Conservation (phyloP, 2,113 vertebrate species). For the Salvelinus alpinus region DNA sequence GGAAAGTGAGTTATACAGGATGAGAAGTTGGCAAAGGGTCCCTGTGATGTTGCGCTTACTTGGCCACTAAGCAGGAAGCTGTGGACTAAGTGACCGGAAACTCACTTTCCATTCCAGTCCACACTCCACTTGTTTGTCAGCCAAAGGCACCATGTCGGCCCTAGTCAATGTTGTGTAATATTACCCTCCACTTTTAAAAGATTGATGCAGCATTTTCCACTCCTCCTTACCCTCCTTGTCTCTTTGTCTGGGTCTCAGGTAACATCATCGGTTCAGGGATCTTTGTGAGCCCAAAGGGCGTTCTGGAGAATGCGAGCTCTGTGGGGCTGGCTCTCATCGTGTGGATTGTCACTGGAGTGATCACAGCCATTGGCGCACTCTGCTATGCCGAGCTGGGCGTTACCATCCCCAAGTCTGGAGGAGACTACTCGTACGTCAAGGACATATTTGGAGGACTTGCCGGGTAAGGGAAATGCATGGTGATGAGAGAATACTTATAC, state of each 20-base stretch:
- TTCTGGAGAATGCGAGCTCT: constrained; percentile 79
- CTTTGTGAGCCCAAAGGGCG: constrained; percentile 84
- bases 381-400: constrained; percentile 85
- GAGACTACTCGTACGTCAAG: constrained; percentile 84
- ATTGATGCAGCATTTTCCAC: neutral
- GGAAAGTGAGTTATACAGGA: too few relatives aligned
- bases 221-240: neutral
- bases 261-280: constrained; percentile 86
- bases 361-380: constrained; percentile 82
- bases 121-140: neutral
- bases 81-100: constrained; percentile 3
- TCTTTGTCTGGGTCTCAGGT: constrained; percentile 48
- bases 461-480: constrained; percentile 73
- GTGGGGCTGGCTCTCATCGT: constrained; percentile 80
- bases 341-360: constrained; percentile 77
- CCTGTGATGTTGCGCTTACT: too few relatives aligned
- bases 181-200: neutral
- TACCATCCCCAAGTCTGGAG: constrained; percentile 86
- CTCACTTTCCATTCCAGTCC: neutral
- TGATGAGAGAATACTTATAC: neutral
- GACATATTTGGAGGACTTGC: constrained; percentile 83
- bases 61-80: constrained; percentile 11
- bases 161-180: neutral
- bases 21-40: too few relatives aligned
- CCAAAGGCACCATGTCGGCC: neutral